Conservation (phyloP, 2,888 invertebrate genomes). For the Aproaerema taeniolella region DNA sequence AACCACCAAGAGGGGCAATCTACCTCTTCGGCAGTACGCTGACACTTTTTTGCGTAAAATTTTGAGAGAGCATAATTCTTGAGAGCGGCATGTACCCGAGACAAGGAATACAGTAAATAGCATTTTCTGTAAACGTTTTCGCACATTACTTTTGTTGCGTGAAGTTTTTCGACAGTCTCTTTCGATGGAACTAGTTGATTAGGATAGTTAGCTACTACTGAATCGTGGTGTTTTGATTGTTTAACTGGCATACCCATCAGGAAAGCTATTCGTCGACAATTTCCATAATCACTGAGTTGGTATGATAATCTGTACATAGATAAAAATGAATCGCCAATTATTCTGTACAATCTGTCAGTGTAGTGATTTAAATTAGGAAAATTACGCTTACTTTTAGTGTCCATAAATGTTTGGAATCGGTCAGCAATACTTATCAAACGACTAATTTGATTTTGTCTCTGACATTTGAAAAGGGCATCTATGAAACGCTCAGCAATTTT, state of each 20-base stretch:
- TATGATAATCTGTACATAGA: conserved; percentile 59
- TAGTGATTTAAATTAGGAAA: conserved; percentile 59
- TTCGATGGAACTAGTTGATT: not conserved
- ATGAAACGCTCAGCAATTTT: conserved; percentile 50
- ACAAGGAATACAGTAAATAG: not conserved
- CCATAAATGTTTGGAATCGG: conserved; percentile 63
- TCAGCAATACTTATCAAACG: conserved; percentile 59
- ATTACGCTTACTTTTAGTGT: conserved; percentile 54
- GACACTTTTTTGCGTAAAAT: conserved; percentile 20
- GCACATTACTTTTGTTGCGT: not conserved
- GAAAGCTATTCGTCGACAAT: conserved; percentile 61
- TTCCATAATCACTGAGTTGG: conserved; percentile 59
- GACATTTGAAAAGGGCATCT: conserved; percentile 48
- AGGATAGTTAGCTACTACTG: conserved; percentile 64
- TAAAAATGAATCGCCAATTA: conserved; percentile 61
- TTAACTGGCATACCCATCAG: conserved; percentile 61
- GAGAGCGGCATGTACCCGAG: conserved; percentile 11
- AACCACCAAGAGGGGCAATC: conserved; percentile 17
- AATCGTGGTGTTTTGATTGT: conserved; percentile 60
- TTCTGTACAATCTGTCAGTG: conserved; percentile 56
- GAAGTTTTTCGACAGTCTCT: not conserved
- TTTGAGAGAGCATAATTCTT: conserved; percentile 20
- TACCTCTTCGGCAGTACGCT: conserved; percentile 16
- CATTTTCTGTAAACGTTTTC: conserved; percentile 5
- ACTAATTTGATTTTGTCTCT: conserved; percentile 24